A percentile compares a stretch with the other conserved stretches of the same genome.
Conservation (phyloP, 2,888 invertebrate species). For the Dicycla oo region DNA sequence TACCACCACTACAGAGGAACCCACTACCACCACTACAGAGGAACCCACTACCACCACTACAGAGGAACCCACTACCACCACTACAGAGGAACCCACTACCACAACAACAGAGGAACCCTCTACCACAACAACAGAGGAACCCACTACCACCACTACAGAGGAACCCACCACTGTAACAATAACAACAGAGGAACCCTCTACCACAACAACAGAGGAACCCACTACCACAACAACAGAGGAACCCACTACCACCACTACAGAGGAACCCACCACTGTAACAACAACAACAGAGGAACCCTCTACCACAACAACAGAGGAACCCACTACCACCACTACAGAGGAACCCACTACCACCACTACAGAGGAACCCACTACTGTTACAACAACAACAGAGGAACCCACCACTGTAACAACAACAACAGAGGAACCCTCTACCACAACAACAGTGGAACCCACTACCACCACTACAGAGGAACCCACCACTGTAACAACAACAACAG, state of each 20-base stretch:
- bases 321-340: neutral
- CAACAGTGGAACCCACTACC: neutral
- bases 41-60: constrained; percentile 14
- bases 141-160: neutral
- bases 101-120: constrained; percentile 1
- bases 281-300: neutral
- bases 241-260: constrained; percentile 23
- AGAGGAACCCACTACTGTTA: neutral
- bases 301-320: neutral
- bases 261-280: constrained; percentile 12
- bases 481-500: neutral
- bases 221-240: neutral
- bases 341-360: neutral
- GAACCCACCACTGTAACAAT: constrained; percentile 4
- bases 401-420: constrained; percentile 1
- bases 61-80: neutral
- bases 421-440: constrained; percentile 8
- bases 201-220: constrained; percentile 15
- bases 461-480: neutral
- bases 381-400: neutral
- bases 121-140: constrained; percentile 6
- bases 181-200: neutral
- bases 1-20: constrained; percentile 20
- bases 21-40: constrained; percentile 30
- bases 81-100: neutral